Percentiles rank a stretch among this genome's conserved stretches.
Evolutionary conservation across 1,140 invertebrate species (phyloP).

Genomic region (Popillia japonica): DNA sequence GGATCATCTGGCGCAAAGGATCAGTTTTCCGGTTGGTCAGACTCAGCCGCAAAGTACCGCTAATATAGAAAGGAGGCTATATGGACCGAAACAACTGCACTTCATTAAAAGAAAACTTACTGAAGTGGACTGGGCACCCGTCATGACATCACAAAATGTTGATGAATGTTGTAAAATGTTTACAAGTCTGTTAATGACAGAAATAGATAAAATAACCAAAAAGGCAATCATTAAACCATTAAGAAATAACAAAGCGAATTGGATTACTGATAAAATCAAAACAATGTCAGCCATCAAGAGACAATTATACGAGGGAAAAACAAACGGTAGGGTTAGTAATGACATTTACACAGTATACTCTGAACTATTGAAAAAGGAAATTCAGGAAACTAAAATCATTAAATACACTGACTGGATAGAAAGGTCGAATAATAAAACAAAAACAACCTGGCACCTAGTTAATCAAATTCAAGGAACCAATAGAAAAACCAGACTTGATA

Average conservation of each 20-base stretch:
- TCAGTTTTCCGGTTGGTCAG: background rate
- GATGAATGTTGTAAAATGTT: background rate
- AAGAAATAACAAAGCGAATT: background rate
- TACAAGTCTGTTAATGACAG: background rate
- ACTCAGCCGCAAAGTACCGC: background rate
- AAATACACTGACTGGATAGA: constrained; percentile 10
- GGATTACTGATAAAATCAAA: constrained; percentile 16
- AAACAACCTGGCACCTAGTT: constrained; percentile 7
- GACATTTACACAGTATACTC: background rate
- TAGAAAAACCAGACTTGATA: background rate
- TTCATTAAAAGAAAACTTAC: background rate
- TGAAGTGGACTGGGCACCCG: background rate
- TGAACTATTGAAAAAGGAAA: constrained; percentile 9
- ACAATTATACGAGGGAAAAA: constrained; percentile 19
- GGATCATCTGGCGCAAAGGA: constrained; percentile 16
- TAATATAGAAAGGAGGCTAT: constrained; percentile 5
- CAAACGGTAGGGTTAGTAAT: background rate
- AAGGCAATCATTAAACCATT: background rate
- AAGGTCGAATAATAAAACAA: constrained; percentile 15
- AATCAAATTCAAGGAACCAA: constrained; percentile 21
- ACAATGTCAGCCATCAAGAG: constrained; percentile 8
- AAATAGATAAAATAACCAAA: constrained; percentile 20
- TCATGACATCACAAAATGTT: background rate
- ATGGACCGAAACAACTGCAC: background rate
- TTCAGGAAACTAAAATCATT: constrained; percentile 1